Base-by-base conservation (phyloP, 2,113 vertebrate species). In the Otocyon megalotis region DNA sequence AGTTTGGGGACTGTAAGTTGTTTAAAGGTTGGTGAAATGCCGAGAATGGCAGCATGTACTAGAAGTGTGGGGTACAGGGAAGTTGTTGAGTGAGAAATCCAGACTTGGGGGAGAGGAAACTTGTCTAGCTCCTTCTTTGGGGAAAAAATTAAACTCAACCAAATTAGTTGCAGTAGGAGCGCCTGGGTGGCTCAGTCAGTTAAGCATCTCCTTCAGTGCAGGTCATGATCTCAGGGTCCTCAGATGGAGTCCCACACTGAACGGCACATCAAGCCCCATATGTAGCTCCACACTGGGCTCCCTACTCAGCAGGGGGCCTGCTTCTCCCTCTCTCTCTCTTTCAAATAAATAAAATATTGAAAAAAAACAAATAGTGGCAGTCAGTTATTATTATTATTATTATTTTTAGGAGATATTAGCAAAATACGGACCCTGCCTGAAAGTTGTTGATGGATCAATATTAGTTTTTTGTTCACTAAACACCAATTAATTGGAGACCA, bases 11-110 rank as follows among this genome's bases (percentile, higher is more conserved):
- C 43, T 87, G 10, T 91, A 62, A n/a, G 95, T 90, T 96, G 6
- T 90, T 10, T 56, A 83, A 62, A 81, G 63, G 5, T 76, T 89
- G 69, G 20, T 50, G 28, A 79, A 94, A 90, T 92, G 16, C 8
- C 24, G 19, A 88, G 32, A 94, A 35, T 95, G 43, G 37, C 24
- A 53, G 28, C 76, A 10, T 88, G 65, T 74, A 30, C 62, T 43
- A 28, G n/a, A 58, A 74, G 20, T 97, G 22, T 94, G 28, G 24
- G 60, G 1, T 93, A 35, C 3, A 83, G 43, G 67, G 43, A 89
- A 76, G 81, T 95, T 74, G 50, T 50, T 97, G 65, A 35, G 10
- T 94, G 81, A 93, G 54, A 96, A 92, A 86, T 91, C 14, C 16
- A 86, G 32, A 88, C 11, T 91, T 86, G 50, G 79, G 35, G 79